Conservation (phyloP, 2,113 vertebrate species). For the Austrofundulus limnaeus region DNA sequence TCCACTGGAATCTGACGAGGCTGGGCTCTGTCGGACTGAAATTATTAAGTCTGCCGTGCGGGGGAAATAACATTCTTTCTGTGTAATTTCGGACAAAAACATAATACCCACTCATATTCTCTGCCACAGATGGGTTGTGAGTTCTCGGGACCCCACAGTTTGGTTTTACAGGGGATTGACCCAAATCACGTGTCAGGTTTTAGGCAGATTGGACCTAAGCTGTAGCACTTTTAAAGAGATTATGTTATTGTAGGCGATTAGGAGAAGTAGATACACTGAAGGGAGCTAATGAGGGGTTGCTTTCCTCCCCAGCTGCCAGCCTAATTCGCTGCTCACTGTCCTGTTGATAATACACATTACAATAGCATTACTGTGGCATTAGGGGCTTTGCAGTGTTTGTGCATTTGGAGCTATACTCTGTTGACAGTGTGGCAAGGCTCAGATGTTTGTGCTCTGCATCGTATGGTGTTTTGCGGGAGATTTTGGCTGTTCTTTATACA, state of each 20-base stretch:
- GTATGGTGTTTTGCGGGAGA: conserved; percentile 29
- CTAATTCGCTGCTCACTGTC: conserved; percentile 73
- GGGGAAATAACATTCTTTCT: conserved; percentile 4
- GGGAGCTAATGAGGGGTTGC: conserved; percentile 73
- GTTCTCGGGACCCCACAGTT: conserved; percentile 53
- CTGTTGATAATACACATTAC: conserved; percentile 74
- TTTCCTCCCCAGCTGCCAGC: conserved; percentile 66
- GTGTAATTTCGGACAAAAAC: background rate
- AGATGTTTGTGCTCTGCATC: conserved; percentile 31
- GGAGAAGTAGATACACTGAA: conserved; percentile 74
- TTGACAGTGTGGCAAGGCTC: conserved; percentile 46
- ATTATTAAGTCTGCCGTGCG: conserved; percentile 16
- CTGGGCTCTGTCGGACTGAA: conserved; percentile 14
- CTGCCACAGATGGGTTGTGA: conserved; percentile 9
- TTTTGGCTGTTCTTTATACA: conserved; percentile 48
- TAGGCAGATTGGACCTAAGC: conserved; percentile 77
- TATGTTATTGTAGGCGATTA: conserved; percentile 79
- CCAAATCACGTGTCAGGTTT: conserved; percentile 75
- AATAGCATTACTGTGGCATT: conserved; percentile 71
- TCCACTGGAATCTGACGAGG: conserved; percentile 47
- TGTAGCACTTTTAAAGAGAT: conserved; percentile 79
- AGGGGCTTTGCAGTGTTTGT: conserved; percentile 60
- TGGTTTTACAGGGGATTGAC: conserved; percentile 70
- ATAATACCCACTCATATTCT: conserved; percentile 27
- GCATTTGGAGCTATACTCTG: conserved; percentile 31